phyloP scores from a whole-genome alignment of 2,113 vertebrate species.

The Malurus cyaneus region DNA sequence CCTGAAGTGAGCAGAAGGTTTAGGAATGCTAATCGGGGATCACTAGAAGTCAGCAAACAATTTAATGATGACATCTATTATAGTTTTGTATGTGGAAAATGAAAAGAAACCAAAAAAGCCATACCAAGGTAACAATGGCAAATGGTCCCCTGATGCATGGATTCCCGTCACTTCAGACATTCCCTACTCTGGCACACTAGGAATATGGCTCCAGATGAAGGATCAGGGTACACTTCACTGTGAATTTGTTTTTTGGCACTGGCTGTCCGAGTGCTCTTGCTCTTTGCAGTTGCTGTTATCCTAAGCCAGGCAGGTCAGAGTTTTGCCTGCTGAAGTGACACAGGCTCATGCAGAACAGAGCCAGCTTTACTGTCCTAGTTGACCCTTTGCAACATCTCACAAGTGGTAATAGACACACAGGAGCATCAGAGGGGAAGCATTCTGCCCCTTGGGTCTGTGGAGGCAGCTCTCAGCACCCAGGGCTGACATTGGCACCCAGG shows the following conservation, averaged over 20 bases:
- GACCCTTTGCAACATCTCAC: neutral
- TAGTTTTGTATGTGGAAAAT: neutral
- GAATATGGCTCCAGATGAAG: neutral
- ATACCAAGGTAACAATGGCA: neutral
- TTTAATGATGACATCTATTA: neutral
- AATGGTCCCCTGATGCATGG: neutral
- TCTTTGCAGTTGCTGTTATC: neutral
- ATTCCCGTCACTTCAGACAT: neutral
- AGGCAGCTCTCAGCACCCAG: neutral
- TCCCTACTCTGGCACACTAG: slow-evolving; percentile 13
- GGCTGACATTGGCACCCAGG: neutral
- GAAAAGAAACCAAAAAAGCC: neutral
- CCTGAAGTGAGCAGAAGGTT: neutral
- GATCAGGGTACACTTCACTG: neutral
- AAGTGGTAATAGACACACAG: neutral
- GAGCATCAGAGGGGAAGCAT: neutral
- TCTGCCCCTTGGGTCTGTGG: neutral
- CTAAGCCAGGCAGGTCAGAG: neutral
- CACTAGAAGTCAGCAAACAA: neutral
- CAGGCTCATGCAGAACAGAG: neutral
- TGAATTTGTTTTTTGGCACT: neutral
- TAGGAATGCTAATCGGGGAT: neutral
- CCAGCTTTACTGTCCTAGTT: neutral
- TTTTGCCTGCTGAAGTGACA: neutral
- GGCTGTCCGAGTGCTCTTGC: neutral